Conservation (phyloP, 2,888 invertebrate species). For the Elegia similella region DNA sequence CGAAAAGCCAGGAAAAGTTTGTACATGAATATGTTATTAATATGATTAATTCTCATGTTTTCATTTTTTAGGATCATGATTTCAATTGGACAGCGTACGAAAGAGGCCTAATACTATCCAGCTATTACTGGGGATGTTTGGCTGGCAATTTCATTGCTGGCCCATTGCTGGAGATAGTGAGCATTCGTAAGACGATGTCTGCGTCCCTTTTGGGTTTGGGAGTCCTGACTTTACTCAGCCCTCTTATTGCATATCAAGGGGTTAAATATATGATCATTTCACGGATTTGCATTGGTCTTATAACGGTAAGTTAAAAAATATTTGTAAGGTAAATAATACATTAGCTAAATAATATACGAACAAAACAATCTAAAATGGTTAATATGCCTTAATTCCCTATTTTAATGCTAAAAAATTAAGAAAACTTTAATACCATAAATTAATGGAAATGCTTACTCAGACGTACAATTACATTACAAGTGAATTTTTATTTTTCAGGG, state of each 20-base stretch:
- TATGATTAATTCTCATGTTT: neutral
- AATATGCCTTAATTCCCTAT: too few species aligned
- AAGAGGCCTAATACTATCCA: neutral
- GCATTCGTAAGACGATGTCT: neutral
- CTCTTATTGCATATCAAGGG: neutral
- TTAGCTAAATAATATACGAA: too few species aligned
- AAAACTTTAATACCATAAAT: too few species aligned
- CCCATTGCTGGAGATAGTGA: neutral
- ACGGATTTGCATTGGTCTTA: too few species aligned
- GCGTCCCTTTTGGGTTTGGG: neutral
- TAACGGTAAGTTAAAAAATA: too few species aligned
- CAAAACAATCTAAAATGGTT: too few species aligned
- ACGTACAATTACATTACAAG: too few species aligned
- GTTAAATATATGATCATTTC: neutral
- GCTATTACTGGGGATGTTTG: neutral
- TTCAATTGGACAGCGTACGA: neutral
- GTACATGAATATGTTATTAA: too few species aligned
- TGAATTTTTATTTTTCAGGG: neutral
- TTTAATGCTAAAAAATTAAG: too few species aligned
- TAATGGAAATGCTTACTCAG: too few species aligned
- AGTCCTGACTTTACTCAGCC: neutral
- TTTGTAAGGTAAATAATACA: too few species aligned
- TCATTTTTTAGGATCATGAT: neutral
- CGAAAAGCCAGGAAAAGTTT: too few species aligned
- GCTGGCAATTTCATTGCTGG: neutral